These are phyloP conservation scores for Teleogryllus occipitalis DNA, from an alignment of 1,140 invertebrate species.

Conservation along the genomic window DNA sequence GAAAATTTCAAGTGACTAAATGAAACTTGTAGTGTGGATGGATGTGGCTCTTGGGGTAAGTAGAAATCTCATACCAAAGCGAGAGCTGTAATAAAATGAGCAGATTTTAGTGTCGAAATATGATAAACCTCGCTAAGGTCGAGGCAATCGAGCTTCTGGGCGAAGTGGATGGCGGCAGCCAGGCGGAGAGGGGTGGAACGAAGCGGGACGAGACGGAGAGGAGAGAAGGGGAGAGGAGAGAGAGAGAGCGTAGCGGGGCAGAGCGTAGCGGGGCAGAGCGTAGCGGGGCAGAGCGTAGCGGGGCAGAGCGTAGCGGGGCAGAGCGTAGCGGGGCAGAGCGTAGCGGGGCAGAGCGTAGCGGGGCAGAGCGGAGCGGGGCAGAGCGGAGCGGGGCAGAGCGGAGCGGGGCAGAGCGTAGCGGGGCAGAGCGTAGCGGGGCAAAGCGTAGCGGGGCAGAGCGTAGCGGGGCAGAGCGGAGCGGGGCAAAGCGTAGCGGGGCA, in stretches of 20 bases:
- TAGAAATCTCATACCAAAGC: too few species aligned
- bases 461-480: not conserved
- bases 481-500: not conserved
- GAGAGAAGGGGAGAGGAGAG: not conserved
- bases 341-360: not conserved
- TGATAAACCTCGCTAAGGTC: too few species aligned
- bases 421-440: not conserved
- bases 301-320: not conserved
- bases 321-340: not conserved
- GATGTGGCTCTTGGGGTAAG: too few species aligned
- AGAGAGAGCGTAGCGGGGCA: not conserved
- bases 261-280: not conserved
- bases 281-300: not conserved
- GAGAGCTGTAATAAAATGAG: too few species aligned
- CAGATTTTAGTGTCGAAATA: too few species aligned
- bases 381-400: not conserved
- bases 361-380: not conserved
- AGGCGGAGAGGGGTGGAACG: too few species aligned
- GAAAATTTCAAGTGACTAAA: too few species aligned
- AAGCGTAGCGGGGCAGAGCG: not conserved
- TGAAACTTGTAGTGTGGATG: too few species aligned
- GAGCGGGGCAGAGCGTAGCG: not conserved
- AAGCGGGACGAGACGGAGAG: not conserved
- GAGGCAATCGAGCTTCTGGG: too few species aligned
- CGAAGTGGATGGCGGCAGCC: too few species aligned